phyloP scores from a whole-genome alignment of 1,140 invertebrate genomes.

The Trissolcus basalis region DNA sequence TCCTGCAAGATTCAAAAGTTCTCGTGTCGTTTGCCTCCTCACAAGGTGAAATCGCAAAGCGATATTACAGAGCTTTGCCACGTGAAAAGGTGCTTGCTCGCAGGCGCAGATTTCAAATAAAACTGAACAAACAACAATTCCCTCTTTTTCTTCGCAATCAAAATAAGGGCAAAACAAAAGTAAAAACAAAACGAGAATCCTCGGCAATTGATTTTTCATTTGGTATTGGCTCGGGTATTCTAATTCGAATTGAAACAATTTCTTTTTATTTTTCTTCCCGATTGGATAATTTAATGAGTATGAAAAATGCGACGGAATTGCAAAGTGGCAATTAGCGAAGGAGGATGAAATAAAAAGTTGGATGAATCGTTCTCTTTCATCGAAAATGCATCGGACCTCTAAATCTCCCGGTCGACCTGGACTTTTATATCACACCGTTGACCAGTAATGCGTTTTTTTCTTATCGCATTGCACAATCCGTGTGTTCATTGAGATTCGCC shows the following conservation, averaged over 20 bases:
- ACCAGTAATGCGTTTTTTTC: constrained; percentile 35
- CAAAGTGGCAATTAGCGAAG: neutral
- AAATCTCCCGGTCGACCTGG: constrained; percentile 17
- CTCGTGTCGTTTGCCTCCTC: neutral
- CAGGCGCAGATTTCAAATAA: neutral
- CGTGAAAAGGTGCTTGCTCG: neutral
- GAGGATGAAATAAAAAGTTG: constrained; percentile 7
- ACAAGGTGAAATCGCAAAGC: constrained; percentile 1
- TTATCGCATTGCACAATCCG: constrained; percentile 49
- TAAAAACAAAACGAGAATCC: too few relatives aligned
- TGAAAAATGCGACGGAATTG: neutral
- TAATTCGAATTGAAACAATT: neutral
- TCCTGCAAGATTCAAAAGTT: neutral
- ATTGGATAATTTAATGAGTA: neutral
- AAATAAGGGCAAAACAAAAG: too few relatives aligned
- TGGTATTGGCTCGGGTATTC: too few relatives aligned
- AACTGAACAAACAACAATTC: neutral
- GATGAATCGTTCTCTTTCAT: constrained; percentile 50
- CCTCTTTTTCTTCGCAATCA: too few relatives aligned
- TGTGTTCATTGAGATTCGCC: constrained; percentile 49
- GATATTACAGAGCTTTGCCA: neutral
- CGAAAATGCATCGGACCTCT: constrained; percentile 22
- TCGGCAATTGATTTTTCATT: too few relatives aligned
- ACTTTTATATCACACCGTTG: constrained; percentile 44
- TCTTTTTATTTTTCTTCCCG: neutral